A percentile compares a stretch with the other conserved stretches of the same genome.
These are phyloP conservation scores for Dryobota labecula DNA, from an alignment of 2,888 invertebrate genomes.

Conservation along the genomic window DNA sequence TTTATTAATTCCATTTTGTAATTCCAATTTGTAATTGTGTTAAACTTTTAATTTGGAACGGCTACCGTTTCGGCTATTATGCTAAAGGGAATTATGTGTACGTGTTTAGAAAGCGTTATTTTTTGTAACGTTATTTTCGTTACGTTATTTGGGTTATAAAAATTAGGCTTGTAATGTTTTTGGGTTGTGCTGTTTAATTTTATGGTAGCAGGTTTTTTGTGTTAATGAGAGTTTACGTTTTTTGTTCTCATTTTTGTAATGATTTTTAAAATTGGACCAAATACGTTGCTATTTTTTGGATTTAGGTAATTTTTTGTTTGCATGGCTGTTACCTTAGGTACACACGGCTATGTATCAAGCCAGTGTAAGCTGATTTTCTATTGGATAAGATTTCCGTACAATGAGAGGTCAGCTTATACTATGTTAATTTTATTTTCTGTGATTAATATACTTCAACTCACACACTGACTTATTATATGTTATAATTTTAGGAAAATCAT, in stretches of 20 bases:
- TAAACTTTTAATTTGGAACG: constrained; percentile 64
- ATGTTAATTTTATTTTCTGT: too few species aligned
- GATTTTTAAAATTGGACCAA: not conserved
- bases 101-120: constrained; percentile 62
- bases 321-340: not conserved
- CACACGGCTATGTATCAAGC: too few species aligned
- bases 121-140: constrained; percentile 55
- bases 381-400: too few species aligned
- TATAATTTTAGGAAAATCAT: too few species aligned
- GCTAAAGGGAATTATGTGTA: constrained; percentile 58
- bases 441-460: too few species aligned
- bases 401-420: too few species aligned
- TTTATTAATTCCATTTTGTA: constrained; percentile 63
- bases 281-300: not conserved
- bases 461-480: too few species aligned
- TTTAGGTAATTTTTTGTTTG: not conserved
- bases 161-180: constrained; percentile 57
- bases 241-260: constrained; percentile 4
- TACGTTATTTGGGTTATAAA: constrained; percentile 51
- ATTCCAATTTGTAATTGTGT: constrained; percentile 63
- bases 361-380: too few species aligned
- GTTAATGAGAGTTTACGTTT: constrained; percentile 11
- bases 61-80: constrained; percentile 57
- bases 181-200: constrained; percentile 46
- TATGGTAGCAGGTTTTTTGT: constrained; percentile 25